Evolutionary conservation across 2,113 vertebrate genomes (phyloP).

Genomic region (Vicugna pacos): DNA sequence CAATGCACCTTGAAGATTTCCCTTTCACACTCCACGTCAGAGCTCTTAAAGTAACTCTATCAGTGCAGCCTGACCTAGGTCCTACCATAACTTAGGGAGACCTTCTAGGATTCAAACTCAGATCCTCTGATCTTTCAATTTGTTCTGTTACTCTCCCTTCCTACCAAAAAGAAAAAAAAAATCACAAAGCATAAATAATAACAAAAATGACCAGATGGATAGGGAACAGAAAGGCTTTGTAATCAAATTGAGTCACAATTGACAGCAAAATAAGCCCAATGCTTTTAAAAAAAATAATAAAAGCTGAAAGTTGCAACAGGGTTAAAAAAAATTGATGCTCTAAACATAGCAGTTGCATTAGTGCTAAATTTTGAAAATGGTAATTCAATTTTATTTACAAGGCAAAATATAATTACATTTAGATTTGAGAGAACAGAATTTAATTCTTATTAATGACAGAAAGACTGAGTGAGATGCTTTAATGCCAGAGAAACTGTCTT

Average conservation of each 20-base stretch:
- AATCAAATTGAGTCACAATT: slow-evolving; percentile 44
- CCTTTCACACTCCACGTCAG: background rate
- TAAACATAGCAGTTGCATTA: slow-evolving; percentile 72
- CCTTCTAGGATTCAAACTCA: slow-evolving; percentile 37
- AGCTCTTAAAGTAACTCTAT: background rate
- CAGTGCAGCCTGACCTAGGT: background rate
- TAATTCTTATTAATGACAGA: slow-evolving; percentile 80
- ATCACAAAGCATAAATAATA: background rate
- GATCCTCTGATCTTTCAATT: background rate
- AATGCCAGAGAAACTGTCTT: slow-evolving; percentile 79
- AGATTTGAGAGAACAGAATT: slow-evolving; percentile 80
- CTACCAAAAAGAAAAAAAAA: slow-evolving; percentile 1
- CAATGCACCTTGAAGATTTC: background rate
- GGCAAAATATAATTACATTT: slow-evolving; percentile 73
- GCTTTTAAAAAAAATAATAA: background rate
- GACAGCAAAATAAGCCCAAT: slow-evolving; percentile 43
- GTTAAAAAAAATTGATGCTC: slow-evolving; percentile 76
- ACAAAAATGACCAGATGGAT: background rate
- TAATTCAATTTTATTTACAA: slow-evolving; percentile 81
- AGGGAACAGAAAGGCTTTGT: background rate
- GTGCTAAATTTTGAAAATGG: slow-evolving; percentile 72
- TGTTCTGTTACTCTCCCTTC: background rate
- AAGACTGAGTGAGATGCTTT: slow-evolving; percentile 77
- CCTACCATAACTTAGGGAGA: background rate
- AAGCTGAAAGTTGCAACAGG: slow-evolving; percentile 60